These are phyloP conservation scores for Malthinus flaveolus DNA, from an alignment of 2,888 invertebrate genomes.

Conservation along the genomic window DNA sequence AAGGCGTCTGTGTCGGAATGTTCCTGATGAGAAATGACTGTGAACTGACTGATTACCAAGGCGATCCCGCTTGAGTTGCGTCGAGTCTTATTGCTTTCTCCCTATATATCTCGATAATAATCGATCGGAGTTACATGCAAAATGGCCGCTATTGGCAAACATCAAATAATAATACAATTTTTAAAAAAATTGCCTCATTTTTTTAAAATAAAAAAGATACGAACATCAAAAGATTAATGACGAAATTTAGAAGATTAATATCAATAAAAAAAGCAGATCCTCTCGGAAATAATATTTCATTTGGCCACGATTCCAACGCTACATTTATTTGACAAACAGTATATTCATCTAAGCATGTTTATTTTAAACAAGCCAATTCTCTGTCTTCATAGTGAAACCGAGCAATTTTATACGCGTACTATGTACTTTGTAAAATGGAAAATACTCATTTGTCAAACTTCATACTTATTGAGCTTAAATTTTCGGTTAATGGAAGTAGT, in stretches of 20 bases:
- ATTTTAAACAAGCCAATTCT: slow-evolving; percentile 29
- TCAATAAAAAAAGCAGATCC: slow-evolving; percentile 25
- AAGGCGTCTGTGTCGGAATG: slow-evolving; percentile 52
- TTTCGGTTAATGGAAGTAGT: too few species aligned
- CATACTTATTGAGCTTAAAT: too few species aligned
- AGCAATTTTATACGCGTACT: slow-evolving; percentile 3
- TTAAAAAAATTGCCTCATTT: background rate
- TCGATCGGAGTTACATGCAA: slow-evolving; percentile 33
- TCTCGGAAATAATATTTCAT: slow-evolving; percentile 39
- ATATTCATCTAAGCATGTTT: slow-evolving; percentile 33
- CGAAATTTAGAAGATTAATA: slow-evolving; percentile 18
- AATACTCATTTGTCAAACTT: background rate
- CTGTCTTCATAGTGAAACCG: slow-evolving; percentile 16
- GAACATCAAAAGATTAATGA: slow-evolving; percentile 10
- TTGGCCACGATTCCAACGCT: slow-evolving; percentile 31
- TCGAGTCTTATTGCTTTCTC: slow-evolving; percentile 3
- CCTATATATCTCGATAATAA: slow-evolving; percentile 7
- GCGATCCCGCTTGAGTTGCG: slow-evolving; percentile 43
- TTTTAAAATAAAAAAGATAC: background rate
- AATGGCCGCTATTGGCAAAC: slow-evolving; percentile 21
- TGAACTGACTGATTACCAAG: slow-evolving; percentile 53
- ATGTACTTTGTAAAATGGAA: background rate
- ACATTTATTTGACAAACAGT: slow-evolving; percentile 39
- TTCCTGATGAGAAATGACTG: slow-evolving; percentile 53
- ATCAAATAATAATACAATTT: too few species aligned